Base-by-base conservation (phyloP, 2,797 vertebrate species). In the Chrosomus eos region DNA sequence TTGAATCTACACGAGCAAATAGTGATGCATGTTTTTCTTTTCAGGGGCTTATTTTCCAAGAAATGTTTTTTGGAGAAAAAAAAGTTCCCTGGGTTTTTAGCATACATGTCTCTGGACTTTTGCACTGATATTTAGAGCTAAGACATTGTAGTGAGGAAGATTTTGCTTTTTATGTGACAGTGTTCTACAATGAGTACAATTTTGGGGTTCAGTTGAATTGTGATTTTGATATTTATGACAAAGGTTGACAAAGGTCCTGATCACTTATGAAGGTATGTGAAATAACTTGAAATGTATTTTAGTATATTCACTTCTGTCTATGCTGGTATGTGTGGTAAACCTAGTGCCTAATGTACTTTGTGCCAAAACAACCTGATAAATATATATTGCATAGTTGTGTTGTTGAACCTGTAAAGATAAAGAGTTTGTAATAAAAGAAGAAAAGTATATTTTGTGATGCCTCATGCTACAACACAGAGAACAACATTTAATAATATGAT, bases 341-440 rank as follows among this genome's bases (percentile, higher is more conserved):
- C 73, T 83, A 74, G 81, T 80, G 76, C 81, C 81, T 83, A 80
- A 53, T 67, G 75, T 86, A 80, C 16, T 72, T 64, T 80, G 85
- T 86, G 68, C 75, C 75, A 86, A 83, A 79, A 77, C 33, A 36
- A 79, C 21, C 38, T 7, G 38, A 75, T 55, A 28, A 60, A 26
- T 72, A 68, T 83, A 68, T 86, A 80, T 67, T 79, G 75, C 76
- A 51, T 67, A 72, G 67, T 28, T 53, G 68, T 85, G 45, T 67
- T 77, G 73, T 78, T 84, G 33, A 76, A 53, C n/a, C 48, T 83
- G 82, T 77, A 55, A 77, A 83, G n/a, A 45, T 28, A 68, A 68
- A 68, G 23, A 58, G 36, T 84, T 84, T 84, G 64, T 84, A 84
- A 78, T 84, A 84, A 84, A 84, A 75, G 21, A 76, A 40, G 23